A percentile compares a stretch with the other conserved stretches of the same genome.
Conservation (phyloP, 1,140 invertebrate species). For the Nasonia longicornis region DNA sequence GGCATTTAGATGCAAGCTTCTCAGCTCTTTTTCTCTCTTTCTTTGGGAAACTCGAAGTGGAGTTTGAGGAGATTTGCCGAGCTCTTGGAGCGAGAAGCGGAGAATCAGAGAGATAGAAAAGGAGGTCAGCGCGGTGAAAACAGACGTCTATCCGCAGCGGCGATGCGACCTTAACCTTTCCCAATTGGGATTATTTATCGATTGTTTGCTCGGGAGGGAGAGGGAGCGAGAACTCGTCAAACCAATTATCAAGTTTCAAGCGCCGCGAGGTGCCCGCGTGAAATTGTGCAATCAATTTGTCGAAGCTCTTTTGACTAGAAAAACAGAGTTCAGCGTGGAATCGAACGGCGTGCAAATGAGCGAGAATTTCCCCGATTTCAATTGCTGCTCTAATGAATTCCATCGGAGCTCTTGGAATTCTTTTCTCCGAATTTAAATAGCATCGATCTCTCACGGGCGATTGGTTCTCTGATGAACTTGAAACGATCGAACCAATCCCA, state of each 20-base stretch:
- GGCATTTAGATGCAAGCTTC: neutral
- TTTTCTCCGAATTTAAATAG: too few relatives aligned
- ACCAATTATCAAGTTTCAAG: slow-evolving; percentile 28
- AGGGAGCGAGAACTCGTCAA: neutral
- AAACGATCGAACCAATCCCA: too few relatives aligned
- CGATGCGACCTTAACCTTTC: slow-evolving; percentile 1
- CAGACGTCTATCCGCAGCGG: neutral
- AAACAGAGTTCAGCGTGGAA: too few relatives aligned
- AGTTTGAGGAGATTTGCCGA: neutral
- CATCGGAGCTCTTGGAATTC: too few relatives aligned
- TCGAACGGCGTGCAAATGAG: too few relatives aligned
- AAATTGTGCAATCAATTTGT: neutral
- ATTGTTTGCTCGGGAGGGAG: neutral
- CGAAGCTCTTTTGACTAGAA: too few relatives aligned
- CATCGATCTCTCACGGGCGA: too few relatives aligned
- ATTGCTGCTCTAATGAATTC: too few relatives aligned
- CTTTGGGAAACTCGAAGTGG: too few relatives aligned
- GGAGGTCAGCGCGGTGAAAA: neutral
- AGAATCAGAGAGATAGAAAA: neutral
- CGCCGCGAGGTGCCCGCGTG: neutral
- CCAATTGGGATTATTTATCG: slow-evolving; percentile 10
- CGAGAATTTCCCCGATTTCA: too few relatives aligned
- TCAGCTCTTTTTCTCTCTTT: neutral
- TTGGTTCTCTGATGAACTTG: too few relatives aligned
- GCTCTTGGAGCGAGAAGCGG: neutral